Evolutionary conservation across 2,888 invertebrate species (phyloP).

Genomic region (Cantharis flavilabris): DNA sequence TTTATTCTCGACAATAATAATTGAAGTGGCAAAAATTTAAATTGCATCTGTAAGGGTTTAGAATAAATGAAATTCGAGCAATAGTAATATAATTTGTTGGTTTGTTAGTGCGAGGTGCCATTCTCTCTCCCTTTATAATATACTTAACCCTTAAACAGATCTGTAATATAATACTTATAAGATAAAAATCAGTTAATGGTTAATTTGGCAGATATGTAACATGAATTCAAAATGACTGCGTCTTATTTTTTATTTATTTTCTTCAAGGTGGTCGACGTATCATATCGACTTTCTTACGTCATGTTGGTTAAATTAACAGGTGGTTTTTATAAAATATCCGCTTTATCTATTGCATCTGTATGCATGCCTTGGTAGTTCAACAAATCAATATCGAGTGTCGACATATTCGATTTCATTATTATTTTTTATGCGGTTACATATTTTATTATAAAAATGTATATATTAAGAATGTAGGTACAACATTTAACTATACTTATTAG

Average conservation of each 20-base stretch:
- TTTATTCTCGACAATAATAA: slow-evolving; percentile 7
- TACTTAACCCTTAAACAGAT: background rate
- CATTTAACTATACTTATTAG: background rate
- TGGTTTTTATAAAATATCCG: slow-evolving; percentile 41
- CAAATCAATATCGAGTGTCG: slow-evolving; percentile 38
- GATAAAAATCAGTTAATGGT: slow-evolving; percentile 37
- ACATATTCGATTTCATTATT: slow-evolving; percentile 19
- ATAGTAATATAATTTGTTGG: background rate
- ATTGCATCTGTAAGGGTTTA: background rate
- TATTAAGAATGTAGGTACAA: background rate
- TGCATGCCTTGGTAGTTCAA: slow-evolving; percentile 39
- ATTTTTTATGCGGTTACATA: slow-evolving; percentile 19
- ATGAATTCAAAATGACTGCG: slow-evolving; percentile 39
- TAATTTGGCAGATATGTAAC: slow-evolving; percentile 43
- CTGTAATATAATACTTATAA: slow-evolving; percentile 18
- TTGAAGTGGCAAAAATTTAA: slow-evolving; percentile 15
- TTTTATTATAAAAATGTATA: background rate
- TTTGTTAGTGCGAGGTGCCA: background rate
- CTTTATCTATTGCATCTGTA: slow-evolving; percentile 40
- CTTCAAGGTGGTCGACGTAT: slow-evolving; percentile 39
- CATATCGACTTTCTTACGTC: slow-evolving; percentile 34
- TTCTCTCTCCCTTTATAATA: slow-evolving; percentile 1
- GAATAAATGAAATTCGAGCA: background rate
- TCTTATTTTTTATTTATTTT: slow-evolving; percentile 29
- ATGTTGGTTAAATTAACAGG: slow-evolving; percentile 37